These are phyloP conservation scores for Eublepharis macularius DNA, from an alignment of 2,113 vertebrate species.

Conservation along the genomic window DNA sequence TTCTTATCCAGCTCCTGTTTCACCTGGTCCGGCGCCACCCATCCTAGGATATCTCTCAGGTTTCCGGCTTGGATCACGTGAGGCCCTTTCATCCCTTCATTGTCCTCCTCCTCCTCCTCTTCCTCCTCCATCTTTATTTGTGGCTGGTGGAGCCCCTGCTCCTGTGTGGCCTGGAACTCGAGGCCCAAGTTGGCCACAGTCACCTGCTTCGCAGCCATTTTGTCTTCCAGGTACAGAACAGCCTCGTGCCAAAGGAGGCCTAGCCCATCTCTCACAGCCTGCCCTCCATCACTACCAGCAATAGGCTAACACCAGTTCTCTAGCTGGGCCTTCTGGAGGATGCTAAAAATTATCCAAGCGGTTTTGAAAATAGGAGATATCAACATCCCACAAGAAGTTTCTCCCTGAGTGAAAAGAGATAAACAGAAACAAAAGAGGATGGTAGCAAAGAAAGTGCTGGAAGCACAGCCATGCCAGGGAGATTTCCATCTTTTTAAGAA, in stretches of 20 bases:
- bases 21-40: background rate
- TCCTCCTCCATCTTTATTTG: slow-evolving; percentile 4
- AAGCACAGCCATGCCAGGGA: background rate
- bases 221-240: background rate
- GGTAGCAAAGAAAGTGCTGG: background rate
- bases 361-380: background rate
- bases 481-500: too few relatives aligned
- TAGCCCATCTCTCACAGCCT: background rate
- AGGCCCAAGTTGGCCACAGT: background rate
- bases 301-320: background rate
- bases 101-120: background rate
- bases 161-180: background rate
- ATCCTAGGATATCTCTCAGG: background rate
- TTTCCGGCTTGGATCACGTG: background rate
- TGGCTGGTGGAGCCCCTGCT: background rate
- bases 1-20: background rate
- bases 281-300: background rate
- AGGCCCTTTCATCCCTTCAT: background rate
- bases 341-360: background rate
- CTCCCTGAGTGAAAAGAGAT: background rate
- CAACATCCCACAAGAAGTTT: too few relatives aligned
- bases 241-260: background rate
- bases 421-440: background rate
- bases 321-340: background rate
- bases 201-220: background rate